Percentiles rank a stretch among this genome's conserved stretches.
These are phyloP conservation scores for Cantharis lateralis DNA, from an alignment of 2,888 invertebrate genomes.

Conservation along the genomic window DNA sequence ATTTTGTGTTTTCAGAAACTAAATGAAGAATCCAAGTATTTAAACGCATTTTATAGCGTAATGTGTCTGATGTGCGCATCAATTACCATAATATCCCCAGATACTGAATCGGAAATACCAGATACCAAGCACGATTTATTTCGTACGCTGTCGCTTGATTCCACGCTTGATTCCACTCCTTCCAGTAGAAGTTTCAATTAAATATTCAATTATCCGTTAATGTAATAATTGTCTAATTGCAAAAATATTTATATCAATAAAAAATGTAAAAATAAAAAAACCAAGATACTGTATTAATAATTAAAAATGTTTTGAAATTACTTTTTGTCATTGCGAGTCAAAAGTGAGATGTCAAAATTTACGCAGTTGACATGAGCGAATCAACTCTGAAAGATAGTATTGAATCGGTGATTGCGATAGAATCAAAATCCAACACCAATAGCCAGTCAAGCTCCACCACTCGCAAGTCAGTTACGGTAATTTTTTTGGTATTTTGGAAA, in stretches of 20 bases:
- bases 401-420: neutral
- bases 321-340: neutral
- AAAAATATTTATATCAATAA: neutral
- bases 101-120: neutral
- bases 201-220: neutral
- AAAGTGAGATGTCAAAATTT: neutral
- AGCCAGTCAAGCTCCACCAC: neutral
- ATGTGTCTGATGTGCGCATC: neutral
- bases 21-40: neutral
- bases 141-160: neutral
- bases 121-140: neutral
- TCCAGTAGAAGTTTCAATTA: no score
- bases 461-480: neutral
- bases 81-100: neutral
- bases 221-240: neutral
- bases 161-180: no score
- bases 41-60: neutral
- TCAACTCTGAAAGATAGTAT: neutral
- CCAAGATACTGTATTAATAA: no score
- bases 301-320: neutral
- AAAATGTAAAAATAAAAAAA: neutral
- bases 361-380: neutral
- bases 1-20: neutral
- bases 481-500: neutral
- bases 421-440: neutral